Percentiles rank a stretch among this genome's conserved stretches.
phyloP scores from a whole-genome alignment of 2,888 invertebrate species.

The Melitaea athalia region DNA sequence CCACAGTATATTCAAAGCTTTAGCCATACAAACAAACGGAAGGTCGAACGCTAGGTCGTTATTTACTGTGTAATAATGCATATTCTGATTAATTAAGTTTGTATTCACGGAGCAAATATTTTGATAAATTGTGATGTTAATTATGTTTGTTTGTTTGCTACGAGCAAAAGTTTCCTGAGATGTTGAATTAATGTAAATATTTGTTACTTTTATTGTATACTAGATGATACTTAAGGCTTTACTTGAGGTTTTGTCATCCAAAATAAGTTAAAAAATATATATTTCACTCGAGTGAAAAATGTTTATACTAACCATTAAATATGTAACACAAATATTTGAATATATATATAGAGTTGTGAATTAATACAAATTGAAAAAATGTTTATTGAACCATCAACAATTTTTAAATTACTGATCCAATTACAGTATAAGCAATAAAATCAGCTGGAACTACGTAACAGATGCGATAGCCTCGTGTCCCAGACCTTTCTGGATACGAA shows the following conservation, averaged over 20 bases:
- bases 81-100: conserved; percentile 15
- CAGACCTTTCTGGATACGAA: conserved; percentile 37
- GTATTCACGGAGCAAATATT: conserved; percentile 7
- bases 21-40: conserved; percentile 64
- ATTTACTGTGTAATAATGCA: conserved; percentile 31
- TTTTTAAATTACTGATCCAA: conserved; percentile 32
- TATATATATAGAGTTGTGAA: too few relatives aligned
- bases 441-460: conserved; percentile 36
- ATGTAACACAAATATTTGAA: too few relatives aligned
- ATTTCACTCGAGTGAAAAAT: too few relatives aligned
- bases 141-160: conserved; percentile 2
- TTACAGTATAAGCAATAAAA: conserved; percentile 35
- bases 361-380: neutral
- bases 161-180: neutral
- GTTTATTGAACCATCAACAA: conserved; percentile 5
- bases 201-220: neutral
- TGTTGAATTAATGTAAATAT: neutral
- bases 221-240: neutral
- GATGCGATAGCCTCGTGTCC: conserved; percentile 36
- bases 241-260: too few relatives aligned
- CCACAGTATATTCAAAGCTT: conserved; percentile 51
- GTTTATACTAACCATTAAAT: too few relatives aligned
- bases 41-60: conserved; percentile 35
- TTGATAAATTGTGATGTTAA: conserved; percentile 7
- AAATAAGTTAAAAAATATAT: too few relatives aligned